Base-by-base conservation (phyloP, 2,888 invertebrate genomes). In the Polymixis lichenea region DNA sequence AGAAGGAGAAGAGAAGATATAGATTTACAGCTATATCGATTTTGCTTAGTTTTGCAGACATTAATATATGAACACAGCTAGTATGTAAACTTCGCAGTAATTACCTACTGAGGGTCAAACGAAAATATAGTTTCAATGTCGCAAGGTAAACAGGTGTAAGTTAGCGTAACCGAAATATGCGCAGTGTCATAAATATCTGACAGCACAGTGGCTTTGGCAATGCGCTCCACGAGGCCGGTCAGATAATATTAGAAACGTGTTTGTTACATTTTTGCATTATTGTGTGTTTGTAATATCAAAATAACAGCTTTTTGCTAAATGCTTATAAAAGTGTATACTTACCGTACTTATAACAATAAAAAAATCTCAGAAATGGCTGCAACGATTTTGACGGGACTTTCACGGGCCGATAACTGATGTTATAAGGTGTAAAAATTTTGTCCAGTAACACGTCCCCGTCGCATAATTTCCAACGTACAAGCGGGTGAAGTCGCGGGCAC, bases 81-180 rank as follows among this genome's bases (percentile, higher is more conserved):
- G 6, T 28, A 28, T 60, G 19, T n/a, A 17, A 32, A 25, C 22
- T 61, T 32, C 25, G 25, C 8, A 78, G 15, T 62, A 53, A 68
- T 76, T 19, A 38, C 38, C 38, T 38, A 62, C 46, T 32, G 66
- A 84, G 9, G 69, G 84, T 49, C 80, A 71, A 61, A 77, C 72
- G 53, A 73, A 84, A 84, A 84, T 84, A 81, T 19, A 56, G 11
- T 78, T 73, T 72, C 82, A 83, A 83, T 82, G 83, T 78, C 82
- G 61, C n/a, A n/a, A 78, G 53, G 53, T 82, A 66, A 75, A 85
- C 90, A 90, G 86, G 88, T 90, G 89, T 84, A 75, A 69, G 78
- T 78, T 82, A 85, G 77, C 80, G 72, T 56, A 78, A 78, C 79
- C 72, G 82, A 80, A 85, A 84, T 78, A 85, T 86, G 85, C 72